These are phyloP conservation scores for Oenanthe oenanthe DNA, from an alignment of 2,113 vertebrate species.

Conservation along the genomic window DNA sequence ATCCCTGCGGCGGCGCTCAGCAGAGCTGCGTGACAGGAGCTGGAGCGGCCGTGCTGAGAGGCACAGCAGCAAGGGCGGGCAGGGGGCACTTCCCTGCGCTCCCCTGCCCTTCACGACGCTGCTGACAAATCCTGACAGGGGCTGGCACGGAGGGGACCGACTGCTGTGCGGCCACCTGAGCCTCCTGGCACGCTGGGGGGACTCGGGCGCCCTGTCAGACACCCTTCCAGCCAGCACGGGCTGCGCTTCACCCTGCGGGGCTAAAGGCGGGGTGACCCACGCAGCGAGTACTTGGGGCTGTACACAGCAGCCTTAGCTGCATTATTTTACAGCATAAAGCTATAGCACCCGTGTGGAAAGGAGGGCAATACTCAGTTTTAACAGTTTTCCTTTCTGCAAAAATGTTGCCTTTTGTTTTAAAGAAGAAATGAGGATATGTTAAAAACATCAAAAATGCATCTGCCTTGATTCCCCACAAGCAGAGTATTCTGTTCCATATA, in stretches of 20 bases:
- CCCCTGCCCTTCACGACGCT: not conserved
- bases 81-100: not conserved
- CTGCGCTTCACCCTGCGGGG: accelerated
- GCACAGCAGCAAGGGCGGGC: not conserved
- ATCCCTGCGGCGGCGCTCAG: not conserved
- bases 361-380: not conserved
- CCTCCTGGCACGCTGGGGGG: accelerated
- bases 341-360: not conserved
- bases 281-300: not conserved
- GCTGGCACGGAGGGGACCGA: accelerated
- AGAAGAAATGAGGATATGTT: not conserved
- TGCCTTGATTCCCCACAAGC: not conserved
- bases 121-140: not conserved
- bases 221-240: not conserved
- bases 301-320: not conserved
- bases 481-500: not conserved
- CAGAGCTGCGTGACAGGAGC: not conserved
- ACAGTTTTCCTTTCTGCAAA: not conserved
- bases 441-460: not conserved
- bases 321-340: not conserved
- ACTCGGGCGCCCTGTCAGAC: not conserved
- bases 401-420: not conserved
- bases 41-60: not conserved
- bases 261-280: not conserved
- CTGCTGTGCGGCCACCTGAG: not conserved